phyloP scores from a whole-genome alignment of 2,888 invertebrate species.

The Terebella lapidaria region DNA sequence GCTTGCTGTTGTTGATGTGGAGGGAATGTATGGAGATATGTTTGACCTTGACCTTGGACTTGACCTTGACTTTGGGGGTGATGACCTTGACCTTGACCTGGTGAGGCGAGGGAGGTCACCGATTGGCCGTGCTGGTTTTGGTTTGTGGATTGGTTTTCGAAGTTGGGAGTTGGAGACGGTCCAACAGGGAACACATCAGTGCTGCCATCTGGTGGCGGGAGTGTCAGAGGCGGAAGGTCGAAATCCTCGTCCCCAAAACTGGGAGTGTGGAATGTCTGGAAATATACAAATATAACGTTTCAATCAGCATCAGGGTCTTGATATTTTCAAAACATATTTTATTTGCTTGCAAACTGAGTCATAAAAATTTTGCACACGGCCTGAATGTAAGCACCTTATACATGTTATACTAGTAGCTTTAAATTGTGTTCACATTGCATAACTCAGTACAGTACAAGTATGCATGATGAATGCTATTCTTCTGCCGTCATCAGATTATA shows the following conservation, averaged over 20 bases:
- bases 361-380: no score
- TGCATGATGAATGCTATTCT: no score
- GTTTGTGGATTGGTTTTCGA: not conserved
- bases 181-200: not conserved
- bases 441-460: no score
- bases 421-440: no score
- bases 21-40: no score
- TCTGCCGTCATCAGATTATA: no score
- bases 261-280: slow-evolving; percentile 1
- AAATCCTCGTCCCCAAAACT: slow-evolving; percentile 2
- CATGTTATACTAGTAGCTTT: no score
- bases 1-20: not conserved
- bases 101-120: not conserved
- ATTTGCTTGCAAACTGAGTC: no score
- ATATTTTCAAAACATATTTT: no score
- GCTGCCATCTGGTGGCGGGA: not conserved
- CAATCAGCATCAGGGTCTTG: no score
- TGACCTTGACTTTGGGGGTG: not conserved
- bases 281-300: no score
- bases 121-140: not conserved
- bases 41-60: not conserved
- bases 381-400: no score
- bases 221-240: not conserved
- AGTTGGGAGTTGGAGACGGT: not conserved
- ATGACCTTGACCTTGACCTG: not conserved